A percentile compares a stretch with the other conserved stretches of the same genome.
Conservation (phyloP, 2,888 invertebrate genomes). For the Lutraria lutraria region DNA sequence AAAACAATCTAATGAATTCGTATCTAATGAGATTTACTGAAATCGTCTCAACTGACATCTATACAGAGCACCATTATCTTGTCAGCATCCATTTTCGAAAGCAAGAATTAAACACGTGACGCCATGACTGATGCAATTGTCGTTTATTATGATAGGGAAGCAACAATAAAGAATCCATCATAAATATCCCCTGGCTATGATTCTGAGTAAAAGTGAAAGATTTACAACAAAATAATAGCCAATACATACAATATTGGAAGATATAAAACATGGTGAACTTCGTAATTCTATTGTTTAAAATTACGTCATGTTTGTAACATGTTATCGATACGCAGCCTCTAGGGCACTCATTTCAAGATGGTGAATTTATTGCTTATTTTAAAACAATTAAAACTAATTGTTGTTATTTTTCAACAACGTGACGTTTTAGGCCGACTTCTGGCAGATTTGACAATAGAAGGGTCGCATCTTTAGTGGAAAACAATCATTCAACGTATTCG, state of each 20-base stretch:
- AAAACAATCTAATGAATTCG: neutral
- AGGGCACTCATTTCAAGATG: constrained; percentile 45
- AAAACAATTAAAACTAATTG: neutral
- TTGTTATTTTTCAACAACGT: neutral
- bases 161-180: constrained; percentile 43
- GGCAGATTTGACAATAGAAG: neutral
- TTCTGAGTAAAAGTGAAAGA: constrained; percentile 48
- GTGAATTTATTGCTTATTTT: neutral
- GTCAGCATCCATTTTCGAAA: constrained; percentile 30
- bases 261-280: constrained; percentile 27
- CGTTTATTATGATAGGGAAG: constrained; percentile 28
- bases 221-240: constrained; percentile 59
- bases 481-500: neutral
- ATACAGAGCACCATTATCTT: constrained; percentile 24
- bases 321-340: constrained; percentile 38
- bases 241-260: constrained; percentile 28
- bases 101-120: constrained; percentile 25
- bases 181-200: constrained; percentile 30
- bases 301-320: constrained; percentile 45
- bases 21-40: neutral
- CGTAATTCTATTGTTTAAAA: constrained; percentile 36
- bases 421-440: neutral
- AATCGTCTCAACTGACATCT: constrained; percentile 7
- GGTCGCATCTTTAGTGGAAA: neutral
- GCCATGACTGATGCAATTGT: constrained; percentile 19